Conservation (phyloP, 2,888 invertebrate genomes). For the Argyresthia goedartella region DNA sequence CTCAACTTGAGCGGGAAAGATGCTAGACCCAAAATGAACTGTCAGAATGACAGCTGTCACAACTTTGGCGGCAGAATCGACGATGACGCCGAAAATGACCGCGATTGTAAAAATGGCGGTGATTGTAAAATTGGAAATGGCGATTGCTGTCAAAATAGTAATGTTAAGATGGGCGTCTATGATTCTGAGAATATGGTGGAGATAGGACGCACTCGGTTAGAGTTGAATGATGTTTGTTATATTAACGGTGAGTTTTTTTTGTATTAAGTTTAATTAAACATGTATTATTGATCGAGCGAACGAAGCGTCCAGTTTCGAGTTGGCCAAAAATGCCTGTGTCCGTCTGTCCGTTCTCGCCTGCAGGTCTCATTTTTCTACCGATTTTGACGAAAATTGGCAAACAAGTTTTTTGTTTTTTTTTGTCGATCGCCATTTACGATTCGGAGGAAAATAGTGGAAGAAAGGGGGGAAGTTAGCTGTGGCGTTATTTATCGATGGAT, state of each 20-base stretch:
- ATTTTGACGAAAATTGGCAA: too few relatives aligned
- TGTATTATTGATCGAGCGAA: too few relatives aligned
- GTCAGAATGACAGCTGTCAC: conserved; percentile 14
- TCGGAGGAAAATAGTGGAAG: too few relatives aligned
- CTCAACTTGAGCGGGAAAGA: conserved; percentile 15
- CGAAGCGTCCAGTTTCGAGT: too few relatives aligned
- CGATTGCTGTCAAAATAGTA: conserved; percentile 6
- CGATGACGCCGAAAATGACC: background rate
- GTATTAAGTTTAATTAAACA: background rate
- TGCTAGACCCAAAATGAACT: conserved; percentile 4
- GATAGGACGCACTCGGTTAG: conserved; percentile 74
- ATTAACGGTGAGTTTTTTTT: conserved; percentile 83
- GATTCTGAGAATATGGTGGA: conserved; percentile 72
- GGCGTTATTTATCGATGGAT: too few relatives aligned
- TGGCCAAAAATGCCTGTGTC: too few relatives aligned
- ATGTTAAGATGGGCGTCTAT: conserved; percentile 28
- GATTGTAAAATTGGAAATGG: conserved; percentile 15
- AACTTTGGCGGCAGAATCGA: conserved; percentile 1
- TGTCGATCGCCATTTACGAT: too few relatives aligned
- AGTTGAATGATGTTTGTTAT: conserved; percentile 88
- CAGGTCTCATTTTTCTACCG: too few relatives aligned
- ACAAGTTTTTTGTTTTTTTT: too few relatives aligned
- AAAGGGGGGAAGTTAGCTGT: too few relatives aligned
- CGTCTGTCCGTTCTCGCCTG: too few relatives aligned
- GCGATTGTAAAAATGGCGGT: background rate